Conservation (phyloP, 1,140 invertebrate genomes). For the Calephelis nemesis region DNA sequence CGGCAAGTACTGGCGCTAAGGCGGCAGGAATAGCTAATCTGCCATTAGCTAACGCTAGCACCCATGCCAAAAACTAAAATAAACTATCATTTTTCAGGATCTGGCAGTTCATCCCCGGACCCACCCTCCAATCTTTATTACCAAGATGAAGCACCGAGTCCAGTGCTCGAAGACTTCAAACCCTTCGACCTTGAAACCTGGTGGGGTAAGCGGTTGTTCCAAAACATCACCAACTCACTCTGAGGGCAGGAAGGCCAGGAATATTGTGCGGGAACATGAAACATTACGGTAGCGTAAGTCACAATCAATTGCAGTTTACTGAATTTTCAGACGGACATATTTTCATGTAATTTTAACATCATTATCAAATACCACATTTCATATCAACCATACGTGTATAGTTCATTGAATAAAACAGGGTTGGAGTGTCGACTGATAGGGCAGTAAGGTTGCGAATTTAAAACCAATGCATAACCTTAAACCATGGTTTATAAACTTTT, state of each 20-base stretch:
- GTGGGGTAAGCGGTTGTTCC: slow-evolving; percentile 91
- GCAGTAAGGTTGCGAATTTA: slow-evolving; percentile 1
- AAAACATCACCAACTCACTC: slow-evolving; percentile 88
- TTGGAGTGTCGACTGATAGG: slow-evolving; percentile 8
- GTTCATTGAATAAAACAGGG: slow-evolving; percentile 8
- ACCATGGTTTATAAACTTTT: neutral
- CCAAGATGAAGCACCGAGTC: slow-evolving; percentile 85
- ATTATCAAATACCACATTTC: neutral
- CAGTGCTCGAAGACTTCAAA: slow-evolving; percentile 87
- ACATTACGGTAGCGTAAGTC: slow-evolving; percentile 66
- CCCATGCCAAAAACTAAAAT: no score
- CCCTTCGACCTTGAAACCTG: slow-evolving; percentile 92
- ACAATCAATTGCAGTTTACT: slow-evolving; percentile 76
- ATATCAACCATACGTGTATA: neutral
- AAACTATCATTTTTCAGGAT: slow-evolving; percentile 41
- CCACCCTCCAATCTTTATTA: slow-evolving; percentile 80
- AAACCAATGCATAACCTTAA: neutral
- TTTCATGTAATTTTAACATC: slow-evolving; percentile 29
- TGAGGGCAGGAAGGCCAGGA: slow-evolving; percentile 55
- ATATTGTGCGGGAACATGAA: slow-evolving; percentile 44
- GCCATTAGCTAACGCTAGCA: no score
- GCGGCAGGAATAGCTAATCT: no score
- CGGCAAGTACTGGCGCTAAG: no score
- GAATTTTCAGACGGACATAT: slow-evolving; percentile 53
- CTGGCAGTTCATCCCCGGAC: slow-evolving; percentile 71